Percentiles rank a stretch among this genome's conserved stretches.
Conservation (phyloP, 2,888 invertebrate genomes). For the Pandemis corylana region DNA sequence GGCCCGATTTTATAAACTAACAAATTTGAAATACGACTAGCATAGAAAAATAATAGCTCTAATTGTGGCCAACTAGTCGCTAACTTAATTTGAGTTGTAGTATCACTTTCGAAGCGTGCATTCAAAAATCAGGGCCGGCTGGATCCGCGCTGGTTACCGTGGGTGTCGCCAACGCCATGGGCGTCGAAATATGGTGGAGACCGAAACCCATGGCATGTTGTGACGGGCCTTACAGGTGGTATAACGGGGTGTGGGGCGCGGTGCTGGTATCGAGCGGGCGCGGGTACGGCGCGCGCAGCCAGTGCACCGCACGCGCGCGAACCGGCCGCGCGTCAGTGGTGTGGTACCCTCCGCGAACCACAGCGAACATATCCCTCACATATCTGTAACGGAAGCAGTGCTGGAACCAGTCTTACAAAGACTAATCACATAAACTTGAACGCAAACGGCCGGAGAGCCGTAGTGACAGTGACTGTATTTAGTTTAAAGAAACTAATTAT, state of each 20-base stretch:
- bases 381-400: slow-evolving; percentile 44
- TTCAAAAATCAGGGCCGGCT: too few species aligned
- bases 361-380: slow-evolving; percentile 50
- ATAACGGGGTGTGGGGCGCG: slow-evolving; percentile 76
- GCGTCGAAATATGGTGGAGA: slow-evolving; percentile 51
- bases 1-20: too few species aligned
- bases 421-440: slow-evolving; percentile 23
- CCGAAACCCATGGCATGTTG: slow-evolving; percentile 73
- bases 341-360: slow-evolving; percentile 57
- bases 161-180: background rate
- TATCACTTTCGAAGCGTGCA: too few species aligned
- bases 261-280: slow-evolving; percentile 54
- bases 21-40: too few species aligned
- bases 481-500: slow-evolving; percentile 10
- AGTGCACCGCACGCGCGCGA: slow-evolving; percentile 67
- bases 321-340: slow-evolving; percentile 57
- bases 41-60: too few species aligned
- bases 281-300: slow-evolving; percentile 67
- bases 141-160: too few species aligned
- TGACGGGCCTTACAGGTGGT: slow-evolving; percentile 82
- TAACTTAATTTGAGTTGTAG: too few species aligned
- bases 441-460: background rate
- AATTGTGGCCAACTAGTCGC: too few species aligned
- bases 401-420: slow-evolving; percentile 33
- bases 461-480: slow-evolving; percentile 52